Percentiles rank a stretch among this genome's conserved stretches.
Conservation (phyloP, 2,797 vertebrate genomes). For the Epinephelus coioides region DNA sequence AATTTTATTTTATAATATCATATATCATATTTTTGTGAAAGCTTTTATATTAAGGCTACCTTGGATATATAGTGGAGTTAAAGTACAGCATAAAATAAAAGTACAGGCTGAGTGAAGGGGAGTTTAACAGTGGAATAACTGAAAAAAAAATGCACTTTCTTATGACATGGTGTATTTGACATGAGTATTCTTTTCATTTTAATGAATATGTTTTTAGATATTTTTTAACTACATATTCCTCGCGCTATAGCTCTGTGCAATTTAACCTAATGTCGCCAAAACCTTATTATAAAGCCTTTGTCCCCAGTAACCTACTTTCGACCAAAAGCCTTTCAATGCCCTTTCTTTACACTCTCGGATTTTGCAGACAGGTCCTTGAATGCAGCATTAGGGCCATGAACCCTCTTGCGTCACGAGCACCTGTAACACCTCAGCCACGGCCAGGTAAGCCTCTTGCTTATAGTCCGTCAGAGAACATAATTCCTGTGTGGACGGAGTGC, state of each 20-base stretch:
- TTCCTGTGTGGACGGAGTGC: slow-evolving; percentile 5
- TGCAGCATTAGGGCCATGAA: slow-evolving; percentile 56
- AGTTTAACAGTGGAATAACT: no score
- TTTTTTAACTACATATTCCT: no score
- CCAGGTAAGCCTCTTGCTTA: slow-evolving; percentile 64
- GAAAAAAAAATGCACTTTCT: no score
- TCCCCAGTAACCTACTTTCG: background rate
- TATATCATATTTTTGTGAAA: background rate
- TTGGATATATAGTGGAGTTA: background rate
- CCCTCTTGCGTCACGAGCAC: slow-evolving; percentile 57
- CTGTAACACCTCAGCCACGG: slow-evolving; percentile 3
- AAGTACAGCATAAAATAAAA: no score
- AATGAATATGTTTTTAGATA: background rate
- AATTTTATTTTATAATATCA: no score
- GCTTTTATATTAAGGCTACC: no score
- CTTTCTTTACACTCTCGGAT: slow-evolving; percentile 13
- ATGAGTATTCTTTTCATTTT: background rate
- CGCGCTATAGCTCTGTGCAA: background rate
- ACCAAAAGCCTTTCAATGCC: background rate
- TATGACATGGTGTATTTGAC: no score
- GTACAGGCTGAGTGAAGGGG: no score
- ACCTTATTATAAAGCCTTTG: background rate
- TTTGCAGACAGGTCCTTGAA: slow-evolving; percentile 42
- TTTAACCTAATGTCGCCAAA: background rate
- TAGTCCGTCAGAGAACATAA: slow-evolving; percentile 20